Evolutionary conservation across 1,140 invertebrate genomes (phyloP), one percentile per base, ranked within the genome.

Genomic region (Nephila pilipes): DNA sequence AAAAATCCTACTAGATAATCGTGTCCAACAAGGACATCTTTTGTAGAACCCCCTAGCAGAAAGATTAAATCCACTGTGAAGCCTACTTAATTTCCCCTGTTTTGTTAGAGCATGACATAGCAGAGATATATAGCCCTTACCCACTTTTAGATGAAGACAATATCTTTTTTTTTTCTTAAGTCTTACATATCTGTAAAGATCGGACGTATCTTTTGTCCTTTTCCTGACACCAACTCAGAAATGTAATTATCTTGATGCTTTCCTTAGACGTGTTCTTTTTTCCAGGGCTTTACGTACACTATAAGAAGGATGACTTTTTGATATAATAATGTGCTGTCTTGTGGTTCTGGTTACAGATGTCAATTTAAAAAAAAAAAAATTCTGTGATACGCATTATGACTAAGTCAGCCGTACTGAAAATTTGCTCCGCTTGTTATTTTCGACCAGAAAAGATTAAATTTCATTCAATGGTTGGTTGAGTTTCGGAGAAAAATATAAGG

Each of bases 211-310:
- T 55, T 55, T 36, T 85, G 83, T 85, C 55, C 83, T 85, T 85
- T 85, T 58, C 29, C n/a, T 85, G 83, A 85, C 83, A 85, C 46
- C 29, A 25, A 25, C 55, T 85, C 83, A 36, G 83, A 85, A 85
- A 85, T 60, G 83, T 85, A 85, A 85, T 85, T 85, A 85, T 60
- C 83, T 60, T 57, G 54, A 58, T 85, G 54, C 57, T 85, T 85
- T n/a, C 22, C 57, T 85, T 58, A 36, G 80, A 83, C 80, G 46
- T 83, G 20, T 87, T 60, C 29, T 69, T 87, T 69, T 65, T 87
- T 38, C 29, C 12, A n/a, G 12, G 63, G 1, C 14, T 69, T 69
- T 63, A 8, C 6, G 29, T 12, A 5, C 25, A 69, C 29, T 10
- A 14, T 29, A 4, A 2, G 29, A n/a, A 29, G 16, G 29, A 69